phyloP scores from a whole-genome alignment of 2,113 vertebrate species.

The Psilopogon haemacephalus region DNA sequence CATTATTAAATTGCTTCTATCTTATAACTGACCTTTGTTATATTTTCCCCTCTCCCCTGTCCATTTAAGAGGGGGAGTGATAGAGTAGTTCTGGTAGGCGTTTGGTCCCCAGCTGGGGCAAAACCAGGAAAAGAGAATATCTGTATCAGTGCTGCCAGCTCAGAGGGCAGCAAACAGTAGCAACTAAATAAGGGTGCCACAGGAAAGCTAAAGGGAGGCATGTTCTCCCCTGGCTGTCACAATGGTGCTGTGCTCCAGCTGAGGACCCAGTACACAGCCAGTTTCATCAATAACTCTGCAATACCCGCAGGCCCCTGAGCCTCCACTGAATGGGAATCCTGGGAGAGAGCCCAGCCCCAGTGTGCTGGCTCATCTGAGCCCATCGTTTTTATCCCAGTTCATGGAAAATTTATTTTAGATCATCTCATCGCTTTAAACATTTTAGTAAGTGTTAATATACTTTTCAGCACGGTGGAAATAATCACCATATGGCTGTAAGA shows the following conservation, averaged over 20 bases:
- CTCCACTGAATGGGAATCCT: background rate
- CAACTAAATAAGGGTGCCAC: background rate
- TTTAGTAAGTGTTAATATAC: conserved; percentile 59
- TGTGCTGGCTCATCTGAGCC: accelerated
- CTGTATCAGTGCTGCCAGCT: background rate
- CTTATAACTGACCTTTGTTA: too few species aligned
- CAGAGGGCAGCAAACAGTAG: background rate
- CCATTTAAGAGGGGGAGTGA: too few species aligned
- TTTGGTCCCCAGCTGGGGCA: too few species aligned
- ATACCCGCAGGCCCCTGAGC: background rate
- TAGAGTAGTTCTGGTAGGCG: too few species aligned
- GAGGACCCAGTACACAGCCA: background rate
- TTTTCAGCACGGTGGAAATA: conserved; percentile 50
- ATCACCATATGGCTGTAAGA: conserved; percentile 62
- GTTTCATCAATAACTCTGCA: background rate
- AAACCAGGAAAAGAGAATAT: background rate
- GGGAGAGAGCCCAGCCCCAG: background rate
- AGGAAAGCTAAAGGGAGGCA: background rate
- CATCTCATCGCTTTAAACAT: conserved; percentile 39
- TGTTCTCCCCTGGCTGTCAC: background rate
- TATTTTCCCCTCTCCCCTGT: too few species aligned
- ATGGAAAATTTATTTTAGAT: background rate
- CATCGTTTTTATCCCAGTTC: background rate
- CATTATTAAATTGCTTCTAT: too few species aligned
- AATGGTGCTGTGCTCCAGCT: background rate